These are phyloP conservation scores for Notolepis coatsorum DNA, from an alignment of 2,797 vertebrate species.

Conservation along the genomic window DNA sequence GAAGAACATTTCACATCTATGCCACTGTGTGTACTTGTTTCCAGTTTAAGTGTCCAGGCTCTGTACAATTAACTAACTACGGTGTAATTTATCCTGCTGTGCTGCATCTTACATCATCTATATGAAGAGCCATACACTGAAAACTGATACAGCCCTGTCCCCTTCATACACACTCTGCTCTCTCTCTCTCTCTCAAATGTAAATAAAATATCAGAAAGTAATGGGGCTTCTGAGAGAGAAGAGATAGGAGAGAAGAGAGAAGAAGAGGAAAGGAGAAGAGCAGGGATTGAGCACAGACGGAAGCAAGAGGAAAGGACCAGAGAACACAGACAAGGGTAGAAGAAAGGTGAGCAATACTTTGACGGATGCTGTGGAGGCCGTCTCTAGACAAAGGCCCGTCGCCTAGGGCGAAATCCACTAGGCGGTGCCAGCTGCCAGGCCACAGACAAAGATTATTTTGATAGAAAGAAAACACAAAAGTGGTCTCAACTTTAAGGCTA, in stretches of 20 bases:
- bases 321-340: conserved; percentile 29
- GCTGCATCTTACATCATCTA: conserved; percentile 12
- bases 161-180: conserved; percentile 13
- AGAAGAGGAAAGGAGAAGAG: background rate
- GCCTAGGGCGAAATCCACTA: too few relatives aligned
- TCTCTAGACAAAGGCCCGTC: too few relatives aligned
- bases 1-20: too few relatives aligned
- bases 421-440: too few relatives aligned
- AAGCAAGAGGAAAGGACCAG: conserved; percentile 4
- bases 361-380: too few relatives aligned
- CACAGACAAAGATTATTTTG: too few relatives aligned
- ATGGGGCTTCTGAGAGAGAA: background rate
- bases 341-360: conserved; percentile 38
- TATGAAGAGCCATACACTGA: background rate
- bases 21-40: too few relatives aligned
- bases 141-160: background rate
- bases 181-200: conserved; percentile 23
- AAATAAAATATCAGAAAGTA: too few relatives aligned
- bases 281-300: conserved; percentile 18
- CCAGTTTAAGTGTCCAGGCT: too few relatives aligned
- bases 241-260: background rate
- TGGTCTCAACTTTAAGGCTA: too few relatives aligned
- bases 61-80: too few relatives aligned
- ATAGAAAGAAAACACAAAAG: too few relatives aligned
- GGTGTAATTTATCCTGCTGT: background rate